A percentile compares a stretch with the other conserved stretches of the same genome.
Evolutionary conservation across 2,113 vertebrate species (phyloP).

Genomic region (Mus pahari): DNA sequence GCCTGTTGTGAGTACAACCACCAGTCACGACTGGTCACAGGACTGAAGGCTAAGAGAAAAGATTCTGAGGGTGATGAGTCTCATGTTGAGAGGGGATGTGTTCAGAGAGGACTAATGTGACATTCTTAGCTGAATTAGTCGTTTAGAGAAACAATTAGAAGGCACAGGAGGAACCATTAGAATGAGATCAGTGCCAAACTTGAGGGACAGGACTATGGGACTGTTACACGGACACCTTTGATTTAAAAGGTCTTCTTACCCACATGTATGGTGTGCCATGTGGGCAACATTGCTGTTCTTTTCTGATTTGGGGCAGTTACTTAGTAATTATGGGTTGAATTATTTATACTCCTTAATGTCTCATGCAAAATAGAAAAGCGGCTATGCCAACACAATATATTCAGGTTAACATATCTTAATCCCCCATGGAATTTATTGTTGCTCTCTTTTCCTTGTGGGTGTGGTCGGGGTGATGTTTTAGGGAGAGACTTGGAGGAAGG

Average conservation of each 20-base stretch:
- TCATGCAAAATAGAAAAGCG: background rate
- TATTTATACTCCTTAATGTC: conserved; percentile 12
- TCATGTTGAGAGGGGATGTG: background rate
- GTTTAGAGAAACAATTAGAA: background rate
- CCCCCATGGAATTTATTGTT: background rate
- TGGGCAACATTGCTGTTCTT: background rate
- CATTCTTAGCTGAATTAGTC: background rate
- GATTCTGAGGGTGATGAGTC: background rate
- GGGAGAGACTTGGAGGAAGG: background rate
- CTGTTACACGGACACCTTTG: background rate
- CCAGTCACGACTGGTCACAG: background rate
- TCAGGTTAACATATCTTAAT: background rate
- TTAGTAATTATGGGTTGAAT: background rate
- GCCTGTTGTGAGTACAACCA: conserved; percentile 89
- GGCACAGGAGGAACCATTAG: background rate
- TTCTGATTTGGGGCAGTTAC: background rate
- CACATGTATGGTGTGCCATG: background rate
- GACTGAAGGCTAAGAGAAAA: background rate
- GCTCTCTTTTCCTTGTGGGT: background rate
- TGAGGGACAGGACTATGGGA: background rate
- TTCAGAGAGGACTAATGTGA: background rate
- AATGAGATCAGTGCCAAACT: background rate
- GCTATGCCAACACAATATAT: background rate
- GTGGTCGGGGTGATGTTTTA: background rate
- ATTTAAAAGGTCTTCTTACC: background rate